These are phyloP conservation scores for Lates japonicus DNA, from an alignment of 2,797 vertebrate species.

Conservation along the genomic window DNA sequence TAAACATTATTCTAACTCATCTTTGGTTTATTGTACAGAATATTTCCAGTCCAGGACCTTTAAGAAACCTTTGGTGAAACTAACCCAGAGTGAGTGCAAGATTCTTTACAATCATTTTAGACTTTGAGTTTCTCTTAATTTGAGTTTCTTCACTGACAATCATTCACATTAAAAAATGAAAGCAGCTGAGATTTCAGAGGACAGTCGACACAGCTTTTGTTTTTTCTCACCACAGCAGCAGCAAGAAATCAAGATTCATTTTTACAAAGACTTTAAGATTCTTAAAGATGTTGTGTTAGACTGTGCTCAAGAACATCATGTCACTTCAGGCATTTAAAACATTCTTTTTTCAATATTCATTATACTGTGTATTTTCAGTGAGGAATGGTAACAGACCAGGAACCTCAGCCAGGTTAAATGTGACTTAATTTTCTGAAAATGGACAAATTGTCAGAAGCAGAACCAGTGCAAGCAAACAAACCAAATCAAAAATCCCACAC, in stretches of 20 bases:
- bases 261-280: neutral
- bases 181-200: neutral
- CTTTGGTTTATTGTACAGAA: neutral
- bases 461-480: slow-evolving; percentile 47
- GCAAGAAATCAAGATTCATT: neutral
- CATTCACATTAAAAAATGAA: neutral
- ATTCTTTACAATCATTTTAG: neutral
- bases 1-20: neutral
- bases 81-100: neutral
- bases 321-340: neutral
- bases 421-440: slow-evolving; percentile 7
- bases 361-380: too few species aligned
- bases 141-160: neutral
- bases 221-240: neutral
- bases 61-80: neutral
- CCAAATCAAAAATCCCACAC: neutral
- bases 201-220: neutral
- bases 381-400: neutral
- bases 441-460: neutral
- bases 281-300: neutral
- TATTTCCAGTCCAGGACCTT: neutral
- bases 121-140: neutral
- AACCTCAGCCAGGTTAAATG: neutral
- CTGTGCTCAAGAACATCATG: neutral
- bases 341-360: too few species aligned